These are phyloP conservation scores for Eudemis profundana DNA, from an alignment of 2,888 invertebrate species.

Conservation along the genomic window DNA sequence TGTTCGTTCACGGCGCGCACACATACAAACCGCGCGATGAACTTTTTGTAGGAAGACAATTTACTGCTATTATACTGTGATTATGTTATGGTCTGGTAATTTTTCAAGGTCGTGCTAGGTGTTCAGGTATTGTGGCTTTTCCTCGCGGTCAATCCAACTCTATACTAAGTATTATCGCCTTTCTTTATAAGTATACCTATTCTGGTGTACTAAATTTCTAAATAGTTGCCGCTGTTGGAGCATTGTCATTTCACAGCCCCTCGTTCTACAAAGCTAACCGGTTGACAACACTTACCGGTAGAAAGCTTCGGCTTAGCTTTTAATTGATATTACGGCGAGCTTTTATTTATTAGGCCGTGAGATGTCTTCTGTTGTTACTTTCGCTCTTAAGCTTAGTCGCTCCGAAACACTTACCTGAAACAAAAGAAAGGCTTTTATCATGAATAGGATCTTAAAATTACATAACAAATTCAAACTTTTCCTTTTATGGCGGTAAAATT, in stretches of 20 bases:
- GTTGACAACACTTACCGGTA: slow-evolving; percentile 39
- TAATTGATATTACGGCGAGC: slow-evolving; percentile 29
- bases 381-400: slow-evolving; percentile 25
- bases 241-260: background rate
- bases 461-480: too few relatives aligned
- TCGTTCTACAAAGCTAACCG: slow-evolving; percentile 13
- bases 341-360: slow-evolving; percentile 25
- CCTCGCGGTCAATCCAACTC: too few relatives aligned
- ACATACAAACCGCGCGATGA: too few relatives aligned
- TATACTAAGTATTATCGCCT: background rate
- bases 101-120: too few relatives aligned
- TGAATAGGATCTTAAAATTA: slow-evolving; percentile 3
- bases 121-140: too few relatives aligned
- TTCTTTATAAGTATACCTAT: background rate
- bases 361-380: slow-evolving; percentile 36
- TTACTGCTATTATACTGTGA: too few relatives aligned
- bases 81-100: too few relatives aligned
- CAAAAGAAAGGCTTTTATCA: slow-evolving; percentile 30
- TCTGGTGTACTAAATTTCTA: background rate
- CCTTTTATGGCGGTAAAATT: too few relatives aligned
- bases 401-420: slow-evolving; percentile 37
- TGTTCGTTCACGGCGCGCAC: too few relatives aligned
- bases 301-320: slow-evolving; percentile 33
- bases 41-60: too few relatives aligned
- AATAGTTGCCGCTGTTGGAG: background rate